Base-by-base conservation (phyloP, 2,113 vertebrate genomes). In the Scalopus aquaticus region DNA sequence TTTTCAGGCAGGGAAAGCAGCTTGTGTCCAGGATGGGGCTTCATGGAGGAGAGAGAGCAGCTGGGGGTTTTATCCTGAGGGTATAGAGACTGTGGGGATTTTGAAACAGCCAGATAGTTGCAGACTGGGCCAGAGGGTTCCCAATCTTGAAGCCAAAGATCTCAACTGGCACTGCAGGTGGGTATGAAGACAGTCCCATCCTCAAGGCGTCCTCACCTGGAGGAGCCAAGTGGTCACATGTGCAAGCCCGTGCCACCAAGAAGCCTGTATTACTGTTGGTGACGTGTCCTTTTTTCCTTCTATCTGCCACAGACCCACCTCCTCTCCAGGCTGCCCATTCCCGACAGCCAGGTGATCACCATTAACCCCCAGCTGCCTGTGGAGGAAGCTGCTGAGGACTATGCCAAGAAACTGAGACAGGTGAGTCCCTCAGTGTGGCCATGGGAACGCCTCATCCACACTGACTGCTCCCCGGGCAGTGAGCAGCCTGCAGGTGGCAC, bases 311-410 rank as follows among this genome's bases (percentile, higher is more conserved):
- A 99, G 99, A 98, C 94, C 37, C 98, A 98, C 20, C 97, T 99
- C 42, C 98, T 99, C 81, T 98, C 98, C 42, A 99, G 98, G 84
- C 94, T 99, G 62, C 98, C 98, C 88, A 98, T 98, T 58, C 98
- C 99, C 0, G 98, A 98, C 5, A 98, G 98, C 74, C 98, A 98
- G 39, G 98, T 99, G 84, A 96, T 99, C 94, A 95, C 98, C 17
- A 98, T 99, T 11, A 94, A 99, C 78, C 97, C 98, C 0, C 97
- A 98, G 5, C 96, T 99, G 88, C 91, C 98, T 0, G 98, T 99
- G 69, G 92, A 97, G 12, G 98, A 98, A 42, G 99, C 99, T 1
- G 99, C 99, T 1, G 98, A 98, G 32, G 99, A 99, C 93, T 99
- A 99, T 7, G 97, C 98, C 9, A 64, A 67, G 72, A 99, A 98